phyloP scores from a whole-genome alignment of 2,797 vertebrate species.

The Artibeus jamaicensis region DNA sequence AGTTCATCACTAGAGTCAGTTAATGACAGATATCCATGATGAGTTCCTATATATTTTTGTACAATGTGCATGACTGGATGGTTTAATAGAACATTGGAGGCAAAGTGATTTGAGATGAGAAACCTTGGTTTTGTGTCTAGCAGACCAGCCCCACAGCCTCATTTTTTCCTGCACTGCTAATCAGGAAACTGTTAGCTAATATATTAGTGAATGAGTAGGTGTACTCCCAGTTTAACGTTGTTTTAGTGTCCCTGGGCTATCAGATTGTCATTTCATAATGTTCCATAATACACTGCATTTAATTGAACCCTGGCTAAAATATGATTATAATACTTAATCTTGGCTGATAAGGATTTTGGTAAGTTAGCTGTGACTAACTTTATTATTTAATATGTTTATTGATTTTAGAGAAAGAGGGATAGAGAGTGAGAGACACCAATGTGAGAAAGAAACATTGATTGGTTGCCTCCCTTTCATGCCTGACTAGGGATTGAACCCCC shows the following conservation, averaged over 20 bases:
- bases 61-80: not conserved
- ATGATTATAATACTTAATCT: not conserved
- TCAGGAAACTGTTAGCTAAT: not conserved
- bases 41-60: not conserved
- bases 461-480: not conserved
- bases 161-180: not conserved
- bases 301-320: not conserved
- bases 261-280: not conserved
- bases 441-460: not conserved
- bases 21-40: not conserved
- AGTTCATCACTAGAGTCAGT: not conserved
- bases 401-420: not conserved
- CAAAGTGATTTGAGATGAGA: not conserved
- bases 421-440: not conserved
- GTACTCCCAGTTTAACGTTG: not conserved
- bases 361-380: not conserved
- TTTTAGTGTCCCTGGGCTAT: not conserved
- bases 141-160: not conserved
- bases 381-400: not conserved
- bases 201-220: not conserved
- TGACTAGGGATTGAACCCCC: no score
- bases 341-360: conserved; percentile 7
- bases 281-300: not conserved
- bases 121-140: not conserved
- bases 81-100: not conserved